Base-by-base conservation (phyloP, 2,113 vertebrate species). In the Pseudorhombus dupliciocellatus region DNA sequence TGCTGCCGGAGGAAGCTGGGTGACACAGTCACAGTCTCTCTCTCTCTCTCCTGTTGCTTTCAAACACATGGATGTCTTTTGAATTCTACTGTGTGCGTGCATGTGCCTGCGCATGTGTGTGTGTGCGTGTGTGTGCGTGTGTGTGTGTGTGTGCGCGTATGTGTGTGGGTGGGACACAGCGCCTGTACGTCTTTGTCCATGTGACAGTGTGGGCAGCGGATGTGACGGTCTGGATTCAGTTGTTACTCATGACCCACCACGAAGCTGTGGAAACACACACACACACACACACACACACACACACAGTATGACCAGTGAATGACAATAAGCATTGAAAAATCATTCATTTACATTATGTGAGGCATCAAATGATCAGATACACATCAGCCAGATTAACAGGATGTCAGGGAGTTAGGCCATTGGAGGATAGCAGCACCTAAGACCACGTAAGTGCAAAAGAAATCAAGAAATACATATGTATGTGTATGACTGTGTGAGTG, bases 191-290 rank as follows among this genome's bases (percentile, higher is more conserved):
- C 68, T 80, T 68, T 73, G 84, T 89, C 79, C 52, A 22, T 82
- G 81, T 79, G 83, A 89, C 70, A 76, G 81, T 75, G 90, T 85
- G 81, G 90, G 84, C 84, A 66, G 83, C 14, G 25, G 84, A 80
- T 81, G 73, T 75, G 75, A 81, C 77, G 69, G 73, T 70, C 69
- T 64, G 74, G 72, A 53, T 82, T 87, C 65, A 70, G 57, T 96
- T 96, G 89, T 96, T 97, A 90, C 95, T 96, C 95, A 96, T 93
- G 84, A 96, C 96, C 97, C 97, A 98, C 97, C 97, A 98, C 76
- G 96, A 97, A 34, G 96, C 97, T 98, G 92, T 22, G 40, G 86
- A 86, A 86, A 91, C 25, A 83, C 59, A 77, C 10, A 71, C 20
- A 28, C 14, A 55, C 0, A 54, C n/a, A 68, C 50, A 51, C 1